These are phyloP conservation scores for Catagonus wagneri DNA, from an alignment of 2,113 vertebrate genomes.

Conservation along the genomic window DNA sequence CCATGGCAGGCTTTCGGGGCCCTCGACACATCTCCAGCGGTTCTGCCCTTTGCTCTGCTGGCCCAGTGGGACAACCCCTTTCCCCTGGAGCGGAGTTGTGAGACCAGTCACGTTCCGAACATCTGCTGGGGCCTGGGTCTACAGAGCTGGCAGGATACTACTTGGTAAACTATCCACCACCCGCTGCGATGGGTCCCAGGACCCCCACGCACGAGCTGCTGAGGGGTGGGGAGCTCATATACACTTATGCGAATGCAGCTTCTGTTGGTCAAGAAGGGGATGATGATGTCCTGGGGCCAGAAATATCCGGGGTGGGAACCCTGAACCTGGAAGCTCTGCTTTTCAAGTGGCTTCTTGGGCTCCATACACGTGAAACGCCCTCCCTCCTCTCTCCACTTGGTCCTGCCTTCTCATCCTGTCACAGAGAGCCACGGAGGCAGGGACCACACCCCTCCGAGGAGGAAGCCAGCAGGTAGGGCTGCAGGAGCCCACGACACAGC, in stretches of 20 bases:
- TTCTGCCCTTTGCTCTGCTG: not conserved
- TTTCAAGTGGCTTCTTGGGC: too few species aligned
- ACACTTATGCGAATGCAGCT: not conserved
- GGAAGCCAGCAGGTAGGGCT: not conserved
- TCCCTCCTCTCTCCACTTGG: too few species aligned
- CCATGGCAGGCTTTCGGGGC: not conserved
- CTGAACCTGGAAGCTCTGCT: too few species aligned
- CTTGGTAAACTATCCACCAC: not conserved
- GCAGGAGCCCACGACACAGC: not conserved
- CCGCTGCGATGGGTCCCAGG: not conserved
- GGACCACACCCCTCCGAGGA: accelerated
- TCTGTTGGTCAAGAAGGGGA: not conserved
- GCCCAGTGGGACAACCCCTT: too few species aligned
- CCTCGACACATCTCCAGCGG: not conserved
- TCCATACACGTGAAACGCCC: too few species aligned
- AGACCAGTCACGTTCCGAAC: not conserved
- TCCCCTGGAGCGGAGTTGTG: not conserved
- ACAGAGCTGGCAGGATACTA: not conserved
- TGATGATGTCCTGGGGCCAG: not conserved
- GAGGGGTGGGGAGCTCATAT: not conserved
- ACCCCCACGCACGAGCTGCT: accelerated
- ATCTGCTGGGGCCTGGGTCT: too few species aligned
- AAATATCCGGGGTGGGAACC: not conserved
- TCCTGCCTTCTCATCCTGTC: not conserved
- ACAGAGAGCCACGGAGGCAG: not conserved